Evolutionary conservation across 1,140 invertebrate genomes (phyloP).

Genomic region (Formica selysi): DNA sequence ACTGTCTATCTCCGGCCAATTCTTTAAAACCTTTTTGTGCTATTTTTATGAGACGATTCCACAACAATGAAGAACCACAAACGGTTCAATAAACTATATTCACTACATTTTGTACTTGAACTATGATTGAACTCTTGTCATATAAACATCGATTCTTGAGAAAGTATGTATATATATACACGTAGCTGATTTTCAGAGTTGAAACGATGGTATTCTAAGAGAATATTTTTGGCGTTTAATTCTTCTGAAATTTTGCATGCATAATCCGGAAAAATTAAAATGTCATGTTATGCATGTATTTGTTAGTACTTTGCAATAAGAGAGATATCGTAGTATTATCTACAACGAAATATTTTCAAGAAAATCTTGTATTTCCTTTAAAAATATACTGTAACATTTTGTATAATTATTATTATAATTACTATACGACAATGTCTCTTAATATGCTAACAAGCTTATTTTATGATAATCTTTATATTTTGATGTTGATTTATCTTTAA

Average conservation of each 20-base stretch:
- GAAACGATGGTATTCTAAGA: neutral
- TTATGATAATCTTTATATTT: too few species aligned
- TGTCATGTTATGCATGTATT: neutral
- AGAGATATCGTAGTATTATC: neutral
- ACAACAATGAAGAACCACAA: conserved; percentile 29
- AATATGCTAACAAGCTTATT: too few species aligned
- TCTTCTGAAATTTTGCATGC: conserved; percentile 14
- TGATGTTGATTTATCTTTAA: too few species aligned
- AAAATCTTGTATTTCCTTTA: too few species aligned
- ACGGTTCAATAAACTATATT: conserved; percentile 9
- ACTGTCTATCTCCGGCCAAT: conserved; percentile 42
- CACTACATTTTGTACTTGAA: too few species aligned
- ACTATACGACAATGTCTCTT: too few species aligned
- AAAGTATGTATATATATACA: too few species aligned
- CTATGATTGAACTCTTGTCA: neutral
- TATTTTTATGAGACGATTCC: conserved; percentile 37
- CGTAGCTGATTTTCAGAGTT: too few species aligned
- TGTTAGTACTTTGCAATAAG: neutral
- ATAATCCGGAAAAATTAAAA: neutral
- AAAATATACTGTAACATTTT: too few species aligned
- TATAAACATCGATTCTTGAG: neutral
- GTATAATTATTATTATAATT: too few species aligned
- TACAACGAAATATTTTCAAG: too few species aligned
- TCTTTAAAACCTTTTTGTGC: conserved; percentile 40
- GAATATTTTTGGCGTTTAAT: conserved; percentile 19